Evolutionary conservation across 2,888 invertebrate genomes (phyloP).

Genomic region (Myopa tessellatipennis): DNA sequence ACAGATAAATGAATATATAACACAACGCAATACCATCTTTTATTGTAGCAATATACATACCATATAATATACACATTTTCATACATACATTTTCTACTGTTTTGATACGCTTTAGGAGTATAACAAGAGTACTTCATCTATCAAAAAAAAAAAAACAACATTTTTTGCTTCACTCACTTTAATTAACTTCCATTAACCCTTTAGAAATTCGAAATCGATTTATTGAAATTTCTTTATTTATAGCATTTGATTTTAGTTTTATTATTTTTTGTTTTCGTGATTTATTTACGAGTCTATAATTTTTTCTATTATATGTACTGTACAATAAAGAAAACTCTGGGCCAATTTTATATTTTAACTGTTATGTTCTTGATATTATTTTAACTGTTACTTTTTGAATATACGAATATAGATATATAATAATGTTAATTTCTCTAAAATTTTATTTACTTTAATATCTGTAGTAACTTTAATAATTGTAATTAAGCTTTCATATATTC

Average conservation of each 20-base stretch:
- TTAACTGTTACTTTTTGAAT: too few species aligned
- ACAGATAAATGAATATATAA: too few species aligned
- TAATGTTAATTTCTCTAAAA: too few species aligned
- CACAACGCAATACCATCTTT: too few species aligned
- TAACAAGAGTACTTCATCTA: too few species aligned
- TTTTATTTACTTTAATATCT: too few species aligned
- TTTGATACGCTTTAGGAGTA: too few species aligned
- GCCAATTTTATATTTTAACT: too few species aligned
- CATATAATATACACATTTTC: neutral
- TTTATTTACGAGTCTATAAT: neutral
- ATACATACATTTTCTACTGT: neutral
- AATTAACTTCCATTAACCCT: slow-evolving; percentile 27
- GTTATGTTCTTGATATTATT: too few species aligned
- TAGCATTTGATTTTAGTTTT: neutral
- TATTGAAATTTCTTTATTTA: slow-evolving; percentile 3
- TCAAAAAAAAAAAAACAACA: neutral
- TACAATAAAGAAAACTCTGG: too few species aligned
- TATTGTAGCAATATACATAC: too few species aligned
- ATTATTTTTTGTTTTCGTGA: neutral
- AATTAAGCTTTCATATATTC: neutral
- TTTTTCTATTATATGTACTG: neutral
- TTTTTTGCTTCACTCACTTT: neutral
- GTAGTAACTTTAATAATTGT: neutral
- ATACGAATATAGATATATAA: too few species aligned
- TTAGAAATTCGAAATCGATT: slow-evolving; percentile 6